These are phyloP conservation scores for Neodon shergylaensis DNA, from an alignment of 2,113 vertebrate species.

Conservation along the genomic window DNA sequence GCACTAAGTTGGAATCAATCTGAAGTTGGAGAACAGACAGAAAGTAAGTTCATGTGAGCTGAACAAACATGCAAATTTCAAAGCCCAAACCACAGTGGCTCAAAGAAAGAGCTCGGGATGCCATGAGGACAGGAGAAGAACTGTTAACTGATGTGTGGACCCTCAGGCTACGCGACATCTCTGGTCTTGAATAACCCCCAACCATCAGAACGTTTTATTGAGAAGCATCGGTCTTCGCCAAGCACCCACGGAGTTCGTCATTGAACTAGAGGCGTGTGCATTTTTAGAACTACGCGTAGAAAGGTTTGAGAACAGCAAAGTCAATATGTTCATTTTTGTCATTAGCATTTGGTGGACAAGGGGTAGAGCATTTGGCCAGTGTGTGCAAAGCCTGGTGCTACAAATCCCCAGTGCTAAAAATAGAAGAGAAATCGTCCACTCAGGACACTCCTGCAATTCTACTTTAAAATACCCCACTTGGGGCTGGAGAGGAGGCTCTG, in stretches of 20 bases:
- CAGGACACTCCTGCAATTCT: not conserved
- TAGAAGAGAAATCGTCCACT: not conserved
- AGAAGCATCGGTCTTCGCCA: not conserved
- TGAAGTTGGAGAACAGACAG: not conserved
- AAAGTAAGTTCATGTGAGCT: not conserved
- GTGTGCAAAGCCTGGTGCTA: not conserved
- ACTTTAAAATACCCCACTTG: not conserved
- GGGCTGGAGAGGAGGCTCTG: fast-evolving
- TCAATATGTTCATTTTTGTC: not conserved
- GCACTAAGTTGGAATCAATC: not conserved
- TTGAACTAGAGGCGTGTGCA: not conserved
- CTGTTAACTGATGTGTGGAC: not conserved
- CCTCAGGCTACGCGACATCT: not conserved
- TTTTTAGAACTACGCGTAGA: not conserved
- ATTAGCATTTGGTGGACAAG: not conserved
- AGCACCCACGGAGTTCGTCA: not conserved
- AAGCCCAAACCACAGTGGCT: not conserved
- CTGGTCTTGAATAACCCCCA: not conserved
- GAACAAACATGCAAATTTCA: not conserved
- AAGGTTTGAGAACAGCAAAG: not conserved
- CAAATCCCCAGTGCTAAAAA: not conserved
- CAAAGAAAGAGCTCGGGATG: not conserved
- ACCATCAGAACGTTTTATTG: not conserved
- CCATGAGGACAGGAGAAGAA: not conserved
- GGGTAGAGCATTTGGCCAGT: not conserved